phyloP scores from a whole-genome alignment of 2,797 vertebrate genomes.

The Lepilemur ruficaudatus region DNA sequence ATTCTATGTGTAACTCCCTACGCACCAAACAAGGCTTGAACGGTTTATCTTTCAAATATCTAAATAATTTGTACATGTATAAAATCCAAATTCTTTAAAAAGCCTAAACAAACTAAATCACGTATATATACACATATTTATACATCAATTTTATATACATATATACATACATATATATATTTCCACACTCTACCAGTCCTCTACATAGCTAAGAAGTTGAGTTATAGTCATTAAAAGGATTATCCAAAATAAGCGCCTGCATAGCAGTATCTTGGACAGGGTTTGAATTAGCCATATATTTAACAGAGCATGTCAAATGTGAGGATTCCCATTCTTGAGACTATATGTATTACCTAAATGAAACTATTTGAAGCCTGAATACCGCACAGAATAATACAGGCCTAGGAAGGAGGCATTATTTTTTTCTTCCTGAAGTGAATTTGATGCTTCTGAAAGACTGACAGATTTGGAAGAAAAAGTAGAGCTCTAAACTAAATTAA shows the following conservation, averaged over 20 bases:
- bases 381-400: constrained; percentile 45
- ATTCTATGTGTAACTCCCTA: constrained; percentile 76
- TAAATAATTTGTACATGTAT: constrained; percentile 40
- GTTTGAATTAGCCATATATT: constrained; percentile 66
- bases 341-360: constrained; percentile 70
- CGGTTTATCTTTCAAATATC: constrained; percentile 77
- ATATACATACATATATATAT: not conserved
- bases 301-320: constrained; percentile 70
- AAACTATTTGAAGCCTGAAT: constrained; percentile 49
- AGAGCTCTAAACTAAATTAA: constrained; percentile 73
- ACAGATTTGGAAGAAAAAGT: constrained; percentile 67
- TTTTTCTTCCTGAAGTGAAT: constrained; percentile 58
- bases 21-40: constrained; percentile 70
- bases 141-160: constrained; percentile 52
- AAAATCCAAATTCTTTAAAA: constrained; percentile 50
- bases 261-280: constrained; percentile 59
- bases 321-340: constrained; percentile 70
- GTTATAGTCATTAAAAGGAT: constrained; percentile 79
- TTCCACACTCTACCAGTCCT: constrained; percentile 62
- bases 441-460: constrained; percentile 67
- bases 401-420: constrained; percentile 58
- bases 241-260: constrained; percentile 74
- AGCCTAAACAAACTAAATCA: constrained; percentile 25
- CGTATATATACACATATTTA: constrained; percentile 67
- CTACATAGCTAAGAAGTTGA: constrained; percentile 69